Evolutionary conservation across 2,888 invertebrate genomes (phyloP).

Genomic region (Eudemis profundana): DNA sequence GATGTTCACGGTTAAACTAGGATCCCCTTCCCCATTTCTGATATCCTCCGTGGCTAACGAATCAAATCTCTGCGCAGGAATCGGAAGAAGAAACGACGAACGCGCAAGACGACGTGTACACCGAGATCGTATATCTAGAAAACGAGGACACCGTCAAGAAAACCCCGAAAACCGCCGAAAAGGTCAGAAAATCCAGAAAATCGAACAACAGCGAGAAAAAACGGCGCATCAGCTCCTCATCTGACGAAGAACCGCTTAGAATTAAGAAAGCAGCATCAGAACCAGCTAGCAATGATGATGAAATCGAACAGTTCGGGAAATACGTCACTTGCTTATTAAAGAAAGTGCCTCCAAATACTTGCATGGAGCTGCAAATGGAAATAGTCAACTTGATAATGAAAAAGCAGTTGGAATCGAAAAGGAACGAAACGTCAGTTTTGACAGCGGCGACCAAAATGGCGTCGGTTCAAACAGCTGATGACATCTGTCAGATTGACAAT

Average conservation of each 20-base stretch:
- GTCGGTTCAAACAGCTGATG: slow-evolving; percentile 5
- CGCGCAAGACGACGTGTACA: slow-evolving; percentile 41
- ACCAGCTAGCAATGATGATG: slow-evolving; percentile 54
- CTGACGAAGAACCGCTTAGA: slow-evolving; percentile 32
- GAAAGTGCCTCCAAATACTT: slow-evolving; percentile 57
- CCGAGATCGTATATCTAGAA: slow-evolving; percentile 48
- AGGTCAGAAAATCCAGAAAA: slow-evolving; percentile 12
- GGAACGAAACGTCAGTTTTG: slow-evolving; percentile 27
- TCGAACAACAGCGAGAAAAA: slow-evolving; percentile 18
- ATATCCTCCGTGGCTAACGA: neutral
- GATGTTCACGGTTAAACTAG: too few species aligned
- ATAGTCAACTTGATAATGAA: slow-evolving; percentile 66
- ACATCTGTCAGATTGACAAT: neutral
- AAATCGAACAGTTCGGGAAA: slow-evolving; percentile 61
- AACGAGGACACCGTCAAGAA: slow-evolving; percentile 37
- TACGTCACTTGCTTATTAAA: slow-evolving; percentile 64
- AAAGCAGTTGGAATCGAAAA: slow-evolving; percentile 53
- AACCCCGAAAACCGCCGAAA: slow-evolving; percentile 13
- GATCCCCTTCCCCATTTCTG: too few species aligned
- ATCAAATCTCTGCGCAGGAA: slow-evolving; percentile 17
- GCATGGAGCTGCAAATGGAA: slow-evolving; percentile 64
- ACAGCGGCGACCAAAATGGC: slow-evolving; percentile 1
- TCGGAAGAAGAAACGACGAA: slow-evolving; percentile 39
- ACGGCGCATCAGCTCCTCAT: slow-evolving; percentile 34
- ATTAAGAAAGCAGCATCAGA: slow-evolving; percentile 31